Evolutionary conservation across 2,888 invertebrate species (phyloP).

Genomic region (Emesis russula): DNA sequence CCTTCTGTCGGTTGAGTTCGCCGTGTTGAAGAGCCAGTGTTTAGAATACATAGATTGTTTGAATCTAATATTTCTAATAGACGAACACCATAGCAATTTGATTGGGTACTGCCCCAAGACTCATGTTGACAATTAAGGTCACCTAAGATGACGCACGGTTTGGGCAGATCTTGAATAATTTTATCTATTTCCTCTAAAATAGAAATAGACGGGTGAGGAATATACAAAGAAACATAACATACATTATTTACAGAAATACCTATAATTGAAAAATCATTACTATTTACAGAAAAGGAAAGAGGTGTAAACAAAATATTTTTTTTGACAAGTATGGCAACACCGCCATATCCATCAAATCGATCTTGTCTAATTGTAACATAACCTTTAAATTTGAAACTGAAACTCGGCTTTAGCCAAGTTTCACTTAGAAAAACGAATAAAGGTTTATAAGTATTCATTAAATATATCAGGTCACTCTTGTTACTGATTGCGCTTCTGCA

Average conservation of each 20-base stretch:
- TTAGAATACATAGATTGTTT: background rate
- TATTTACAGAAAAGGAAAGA: background rate
- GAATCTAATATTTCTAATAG: background rate
- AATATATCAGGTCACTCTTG: constrained; percentile 13
- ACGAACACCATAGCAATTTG: no score
- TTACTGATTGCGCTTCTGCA: constrained; percentile 27
- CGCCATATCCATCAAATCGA: no score
- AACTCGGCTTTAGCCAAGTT: constrained; percentile 37
- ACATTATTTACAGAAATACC: background rate
- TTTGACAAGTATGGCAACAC: background rate
- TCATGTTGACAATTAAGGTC: no score
- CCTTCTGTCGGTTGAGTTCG: background rate
- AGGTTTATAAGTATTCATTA: constrained; percentile 12
- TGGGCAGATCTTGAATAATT: no score
- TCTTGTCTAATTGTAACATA: background rate
- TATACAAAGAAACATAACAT: no score
- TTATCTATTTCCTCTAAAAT: no score
- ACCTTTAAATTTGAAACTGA: constrained; percentile 5
- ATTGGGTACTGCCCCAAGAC: no score
- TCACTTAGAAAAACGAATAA: constrained; percentile 25
- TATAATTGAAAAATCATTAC: background rate
- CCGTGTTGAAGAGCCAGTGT: background rate
- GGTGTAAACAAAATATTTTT: background rate
- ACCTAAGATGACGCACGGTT: background rate
- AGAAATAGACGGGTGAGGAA: no score